Evolutionary conservation across 2,888 invertebrate genomes (phyloP), one percentile per base, ranked within the genome.

Genomic region (Pyrgus malvae): DNA sequence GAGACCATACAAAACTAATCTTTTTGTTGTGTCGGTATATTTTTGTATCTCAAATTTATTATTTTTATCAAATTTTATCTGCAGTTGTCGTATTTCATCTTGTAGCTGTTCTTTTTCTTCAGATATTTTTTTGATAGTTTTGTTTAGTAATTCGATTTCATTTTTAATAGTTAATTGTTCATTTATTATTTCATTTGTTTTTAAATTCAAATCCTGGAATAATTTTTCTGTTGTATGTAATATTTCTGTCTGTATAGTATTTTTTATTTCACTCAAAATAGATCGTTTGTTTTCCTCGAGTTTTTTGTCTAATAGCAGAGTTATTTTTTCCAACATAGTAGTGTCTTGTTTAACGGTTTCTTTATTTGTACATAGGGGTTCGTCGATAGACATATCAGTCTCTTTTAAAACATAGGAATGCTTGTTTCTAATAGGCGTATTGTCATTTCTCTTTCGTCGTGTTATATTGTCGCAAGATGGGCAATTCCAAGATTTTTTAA

Each of bases 1-100:
- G n/a, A 56, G 27, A 4, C 56, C 56, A 33, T 49, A 49, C 21
- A 56, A 21, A 1, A 56, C 56, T n/a, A 56, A 31, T 27, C 21
- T 45, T 21, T 37, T 44, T n/a, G 37, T 8, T 2, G 2, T 25
- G 6, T 25, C 25, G 2, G 25, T 25, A 25, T 25, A 2, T 25
- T 25, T 25, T 25, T n/a, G n/a, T n/a, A n/a, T n/a, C n/a, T n/a
- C n/a, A n/a, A n/a, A 5, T 25, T 25, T 25, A 1, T 7, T 9
- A 8, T 8, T 5, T 2, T 2, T 25, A 8, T 6, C 3, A 8
- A 25, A 5, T 12, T 41, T 23, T 5, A 3, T 23, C 12, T 41
- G 41, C 41, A 23, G 1, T 25, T 23, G 23, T 23, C 6, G 2
- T 8, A 41, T 3, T 23, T 41, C 41, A 4, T n/a, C n/a, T n/a